Percentiles rank a stretch among this genome's conserved stretches.
Conservation (phyloP, 2,888 invertebrate genomes). For the Drosophila acutilabella region DNA sequence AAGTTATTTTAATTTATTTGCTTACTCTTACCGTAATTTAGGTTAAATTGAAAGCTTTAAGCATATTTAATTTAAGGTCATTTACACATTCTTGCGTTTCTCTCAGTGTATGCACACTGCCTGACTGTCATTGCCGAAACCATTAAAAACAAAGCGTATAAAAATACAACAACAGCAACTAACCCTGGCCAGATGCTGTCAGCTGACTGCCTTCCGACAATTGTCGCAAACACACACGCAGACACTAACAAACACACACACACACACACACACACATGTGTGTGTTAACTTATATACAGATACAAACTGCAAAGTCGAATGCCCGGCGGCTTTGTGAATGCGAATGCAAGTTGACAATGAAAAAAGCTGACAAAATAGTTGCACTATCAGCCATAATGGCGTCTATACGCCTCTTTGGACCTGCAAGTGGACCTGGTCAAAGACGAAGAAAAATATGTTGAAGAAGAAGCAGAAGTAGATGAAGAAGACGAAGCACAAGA, state of each 20-base stretch:
- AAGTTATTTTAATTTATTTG: too few species aligned
- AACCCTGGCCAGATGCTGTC: slow-evolving; percentile 54
- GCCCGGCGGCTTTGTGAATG: slow-evolving; percentile 56
- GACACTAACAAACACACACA: neutral
- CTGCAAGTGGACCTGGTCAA: slow-evolving; percentile 11
- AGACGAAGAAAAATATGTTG: neutral
- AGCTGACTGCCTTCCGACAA: slow-evolving; percentile 62
- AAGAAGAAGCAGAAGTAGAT: neutral
- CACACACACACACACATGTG: neutral
- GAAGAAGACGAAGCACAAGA: slow-evolving; percentile 13
- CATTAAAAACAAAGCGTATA: slow-evolving; percentile 66
- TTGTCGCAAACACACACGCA: slow-evolving; percentile 31
- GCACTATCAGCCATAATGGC: slow-evolving; percentile 39
- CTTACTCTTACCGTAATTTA: too few species aligned
- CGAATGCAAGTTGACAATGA: slow-evolving; percentile 46
- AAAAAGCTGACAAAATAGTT: slow-evolving; percentile 36
- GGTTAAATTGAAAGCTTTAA: too few species aligned
- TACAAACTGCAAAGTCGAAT: slow-evolving; percentile 22
- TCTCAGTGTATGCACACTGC: slow-evolving; percentile 11
- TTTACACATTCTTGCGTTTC: neutral
- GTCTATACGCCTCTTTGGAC: neutral
- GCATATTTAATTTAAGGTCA: too few species aligned
- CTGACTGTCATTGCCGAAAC: slow-evolving; percentile 50
- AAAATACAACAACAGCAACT: slow-evolving; percentile 47
- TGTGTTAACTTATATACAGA: neutral